Percentiles rank a stretch among this genome's conserved stretches.
Evolutionary conservation across 2,113 vertebrate genomes (phyloP).

Genomic region (Limanda limanda): DNA sequence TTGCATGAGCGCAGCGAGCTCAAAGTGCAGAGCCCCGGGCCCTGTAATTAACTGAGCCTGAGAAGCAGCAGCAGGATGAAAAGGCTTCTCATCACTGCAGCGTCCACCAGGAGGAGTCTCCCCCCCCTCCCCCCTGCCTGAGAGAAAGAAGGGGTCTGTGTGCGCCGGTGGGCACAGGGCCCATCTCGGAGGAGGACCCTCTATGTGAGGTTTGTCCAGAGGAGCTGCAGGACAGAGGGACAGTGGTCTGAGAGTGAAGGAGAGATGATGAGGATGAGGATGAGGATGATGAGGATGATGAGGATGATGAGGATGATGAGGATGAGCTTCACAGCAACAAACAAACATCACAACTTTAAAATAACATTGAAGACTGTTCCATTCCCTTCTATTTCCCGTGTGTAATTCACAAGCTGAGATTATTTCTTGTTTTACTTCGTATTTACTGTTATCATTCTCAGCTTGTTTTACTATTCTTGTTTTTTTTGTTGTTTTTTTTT

Average conservation of each 20-base stretch:
- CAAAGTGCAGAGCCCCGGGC: constrained; percentile 74
- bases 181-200: constrained; percentile 40
- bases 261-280: too few species aligned
- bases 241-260: constrained; percentile 18
- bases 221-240: constrained; percentile 24
- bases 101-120: constrained; percentile 58
- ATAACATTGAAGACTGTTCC: too few species aligned
- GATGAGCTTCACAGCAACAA: too few species aligned
- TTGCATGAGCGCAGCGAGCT: constrained; percentile 60
- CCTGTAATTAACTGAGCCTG: constrained; percentile 76
- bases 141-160: constrained; percentile 70
- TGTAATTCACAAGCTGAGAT: too few species aligned
- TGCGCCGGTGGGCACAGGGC: constrained; percentile 47
- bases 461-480: too few species aligned
- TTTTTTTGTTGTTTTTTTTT: too few species aligned
- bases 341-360: too few species aligned
- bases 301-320: too few species aligned
- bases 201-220: constrained; percentile 57
- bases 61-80: constrained; percentile 67
- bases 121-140: constrained; percentile 36
- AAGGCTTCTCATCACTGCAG: constrained; percentile 72
- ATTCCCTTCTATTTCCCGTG: too few species aligned
- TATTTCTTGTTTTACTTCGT: too few species aligned
- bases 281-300: too few species aligned
- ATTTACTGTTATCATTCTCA: too few species aligned